Evolutionary conservation across 1,140 invertebrate genomes (phyloP).

Genomic region (Piezodorus guildinii): DNA sequence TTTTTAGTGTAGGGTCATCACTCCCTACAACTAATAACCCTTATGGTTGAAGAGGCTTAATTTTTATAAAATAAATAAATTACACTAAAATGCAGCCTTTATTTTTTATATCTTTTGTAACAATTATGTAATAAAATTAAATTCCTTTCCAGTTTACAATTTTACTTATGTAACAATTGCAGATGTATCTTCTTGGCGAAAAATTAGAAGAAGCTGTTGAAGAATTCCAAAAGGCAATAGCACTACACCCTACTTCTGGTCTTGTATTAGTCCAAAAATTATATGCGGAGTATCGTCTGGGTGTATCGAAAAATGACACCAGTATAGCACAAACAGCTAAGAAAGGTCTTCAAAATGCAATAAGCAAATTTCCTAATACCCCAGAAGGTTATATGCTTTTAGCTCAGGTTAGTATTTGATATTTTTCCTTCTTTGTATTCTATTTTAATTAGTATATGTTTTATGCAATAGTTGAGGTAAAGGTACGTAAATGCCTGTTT

Average conservation of each 20-base stretch:
- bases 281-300: conserved; percentile 68
- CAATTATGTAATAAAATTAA: no score
- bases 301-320: conserved; percentile 39
- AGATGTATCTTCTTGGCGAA: conserved; percentile 73
- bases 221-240: conserved; percentile 74
- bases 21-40: no score
- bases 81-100: no score
- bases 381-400: conserved; percentile 72
- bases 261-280: conserved; percentile 79
- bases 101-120: no score
- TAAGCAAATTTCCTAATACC: conserved; percentile 69
- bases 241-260: conserved; percentile 67
- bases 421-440: neutral
- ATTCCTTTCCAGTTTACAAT: no score
- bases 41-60: no score
- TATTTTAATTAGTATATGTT: no score
- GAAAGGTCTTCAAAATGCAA: conserved; percentile 57
- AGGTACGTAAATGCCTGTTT: no score
- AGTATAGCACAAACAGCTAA: conserved; percentile 39
- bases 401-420: conserved; percentile 50
- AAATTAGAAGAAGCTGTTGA: conserved; percentile 61
- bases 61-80: no score
- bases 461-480: no score
- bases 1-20: no score
- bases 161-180: conserved; percentile 29